Conservation (phyloP, 2,797 vertebrate species). For the Chaetodon trifasciatus region DNA sequence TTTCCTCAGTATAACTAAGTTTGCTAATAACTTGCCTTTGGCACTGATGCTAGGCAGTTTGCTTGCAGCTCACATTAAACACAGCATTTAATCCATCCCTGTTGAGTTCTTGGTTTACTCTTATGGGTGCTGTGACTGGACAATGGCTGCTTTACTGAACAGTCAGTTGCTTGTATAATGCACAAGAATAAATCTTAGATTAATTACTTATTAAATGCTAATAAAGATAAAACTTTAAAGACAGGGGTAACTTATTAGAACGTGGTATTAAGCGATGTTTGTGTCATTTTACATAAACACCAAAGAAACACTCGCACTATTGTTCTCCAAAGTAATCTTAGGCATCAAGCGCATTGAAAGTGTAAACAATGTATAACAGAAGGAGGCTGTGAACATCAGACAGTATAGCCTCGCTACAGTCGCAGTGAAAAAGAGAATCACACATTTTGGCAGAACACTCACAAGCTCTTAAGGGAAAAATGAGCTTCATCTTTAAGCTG, state of each 20-base stretch:
- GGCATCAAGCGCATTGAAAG: constrained; percentile 34
- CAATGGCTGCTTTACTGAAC: background rate
- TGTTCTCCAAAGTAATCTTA: constrained; percentile 45
- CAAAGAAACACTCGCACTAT: constrained; percentile 31
- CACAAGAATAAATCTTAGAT: background rate
- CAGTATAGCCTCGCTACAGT: constrained; percentile 38
- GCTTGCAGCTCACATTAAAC: background rate
- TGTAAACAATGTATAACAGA: constrained; percentile 58
- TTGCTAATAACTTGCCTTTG: constrained; percentile 2
- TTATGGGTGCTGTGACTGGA: background rate
- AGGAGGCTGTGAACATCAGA: constrained; percentile 62
- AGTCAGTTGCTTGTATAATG: background rate
- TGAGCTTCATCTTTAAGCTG: constrained; percentile 76
- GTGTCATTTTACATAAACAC: constrained; percentile 22
- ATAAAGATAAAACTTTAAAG: background rate
- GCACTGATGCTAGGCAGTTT: background rate
- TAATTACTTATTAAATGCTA: background rate
- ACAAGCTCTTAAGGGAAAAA: constrained; percentile 68
- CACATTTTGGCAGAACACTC: constrained; percentile 73
- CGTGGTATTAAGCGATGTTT: background rate
- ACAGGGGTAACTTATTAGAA: background rate
- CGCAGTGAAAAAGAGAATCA: constrained; percentile 53
- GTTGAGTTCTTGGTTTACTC: background rate
- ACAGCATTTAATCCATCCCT: background rate
- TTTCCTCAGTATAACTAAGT: background rate